Evolutionary conservation across 2,113 vertebrate genomes (phyloP).

Genomic region (Empidonax traillii): DNA sequence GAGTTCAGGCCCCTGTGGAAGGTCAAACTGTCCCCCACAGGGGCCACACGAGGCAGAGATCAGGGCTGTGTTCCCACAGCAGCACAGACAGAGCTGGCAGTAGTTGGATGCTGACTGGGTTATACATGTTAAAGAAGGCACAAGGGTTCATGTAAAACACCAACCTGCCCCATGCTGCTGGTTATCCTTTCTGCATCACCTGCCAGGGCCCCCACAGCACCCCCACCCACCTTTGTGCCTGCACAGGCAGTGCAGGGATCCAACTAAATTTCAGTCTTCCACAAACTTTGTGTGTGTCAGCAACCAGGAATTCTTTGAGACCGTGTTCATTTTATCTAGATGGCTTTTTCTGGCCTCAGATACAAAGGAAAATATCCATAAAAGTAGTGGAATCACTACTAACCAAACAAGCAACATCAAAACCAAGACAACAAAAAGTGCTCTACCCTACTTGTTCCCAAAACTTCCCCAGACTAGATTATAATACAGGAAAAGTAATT

Average conservation of each 20-base stretch:
- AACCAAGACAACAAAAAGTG: not conserved
- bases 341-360: not conserved
- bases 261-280: not conserved
- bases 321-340: not conserved
- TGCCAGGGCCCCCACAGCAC: rapidly evolving
- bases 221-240: not conserved
- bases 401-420: not conserved
- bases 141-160: not conserved
- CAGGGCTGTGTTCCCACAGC: not conserved
- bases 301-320: not conserved
- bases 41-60: not conserved
- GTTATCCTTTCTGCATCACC: rapidly evolving
- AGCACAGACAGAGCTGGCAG: not conserved
- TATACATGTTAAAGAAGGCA: not conserved
- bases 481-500: not conserved
- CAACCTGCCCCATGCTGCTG: rapidly evolving
- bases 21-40: not conserved
- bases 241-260: rapidly evolving
- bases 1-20: not conserved
- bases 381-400: not conserved
- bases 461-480: not conserved
- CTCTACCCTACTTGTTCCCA: not conserved
- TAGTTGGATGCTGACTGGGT: not conserved
- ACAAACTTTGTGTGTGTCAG: not conserved
- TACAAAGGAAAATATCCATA: not conserved